These are phyloP conservation scores for Metacarcinus magister DNA, from an alignment of 2,888 invertebrate genomes.

Conservation along the genomic window DNA sequence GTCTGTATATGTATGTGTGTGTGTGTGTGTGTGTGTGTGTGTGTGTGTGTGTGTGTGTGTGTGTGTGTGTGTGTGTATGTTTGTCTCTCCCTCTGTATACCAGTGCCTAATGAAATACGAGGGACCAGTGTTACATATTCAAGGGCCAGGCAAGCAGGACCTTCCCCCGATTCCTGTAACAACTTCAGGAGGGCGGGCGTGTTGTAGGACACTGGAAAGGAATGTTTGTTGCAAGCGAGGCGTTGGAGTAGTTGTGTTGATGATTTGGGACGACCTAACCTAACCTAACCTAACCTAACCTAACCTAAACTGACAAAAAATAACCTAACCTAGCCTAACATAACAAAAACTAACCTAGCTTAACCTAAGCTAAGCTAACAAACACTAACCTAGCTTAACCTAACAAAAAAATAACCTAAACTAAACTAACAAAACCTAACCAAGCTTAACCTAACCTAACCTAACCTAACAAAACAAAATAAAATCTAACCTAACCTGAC, in stretches of 20 bases:
- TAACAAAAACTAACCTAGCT: neutral
- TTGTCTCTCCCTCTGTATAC: neutral
- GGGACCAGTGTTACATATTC: conserved; percentile 43
- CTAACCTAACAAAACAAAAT: too few species aligned
- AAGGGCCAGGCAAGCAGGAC: neutral
- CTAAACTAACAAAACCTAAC: too few species aligned
- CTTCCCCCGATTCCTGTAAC: neutral
- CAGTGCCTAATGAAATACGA: conserved; percentile 41
- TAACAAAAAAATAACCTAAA: too few species aligned
- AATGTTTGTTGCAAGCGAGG: neutral
- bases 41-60: conserved; percentile 15
- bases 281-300: neutral
- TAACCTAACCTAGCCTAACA: neutral
- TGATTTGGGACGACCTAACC: too few species aligned
- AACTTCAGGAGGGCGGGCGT: neutral
- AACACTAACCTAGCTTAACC: too few species aligned
- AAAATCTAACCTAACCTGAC: too few species aligned
- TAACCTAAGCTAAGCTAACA: neutral
- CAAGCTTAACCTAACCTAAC: too few species aligned
- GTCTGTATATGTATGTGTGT: neutral
- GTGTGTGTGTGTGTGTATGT: conserved; percentile 26
- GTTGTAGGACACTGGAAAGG: neutral
- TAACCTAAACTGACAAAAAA: too few species aligned
- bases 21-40: conserved; percentile 26
- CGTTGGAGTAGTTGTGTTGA: too few species aligned